These are phyloP conservation scores for Vombatus ursinus DNA, from an alignment of 2,113 vertebrate genomes.

Conservation along the genomic window DNA sequence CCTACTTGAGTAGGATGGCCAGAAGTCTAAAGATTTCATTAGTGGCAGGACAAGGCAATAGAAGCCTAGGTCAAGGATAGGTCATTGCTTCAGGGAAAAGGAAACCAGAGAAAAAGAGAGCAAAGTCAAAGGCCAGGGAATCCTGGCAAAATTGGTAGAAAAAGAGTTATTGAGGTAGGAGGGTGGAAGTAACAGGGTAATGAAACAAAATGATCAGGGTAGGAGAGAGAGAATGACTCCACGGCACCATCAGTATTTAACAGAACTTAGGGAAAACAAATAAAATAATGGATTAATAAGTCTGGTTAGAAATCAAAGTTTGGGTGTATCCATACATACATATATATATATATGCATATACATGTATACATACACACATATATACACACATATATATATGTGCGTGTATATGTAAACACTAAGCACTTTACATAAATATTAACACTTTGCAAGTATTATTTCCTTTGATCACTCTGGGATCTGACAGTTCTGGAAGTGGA, in stretches of 20 bases:
- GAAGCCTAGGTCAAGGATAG: background rate
- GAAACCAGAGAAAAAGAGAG: background rate
- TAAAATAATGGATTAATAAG: background rate
- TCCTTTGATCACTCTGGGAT: background rate
- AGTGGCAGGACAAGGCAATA: background rate
- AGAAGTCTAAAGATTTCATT: background rate
- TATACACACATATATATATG: no score
- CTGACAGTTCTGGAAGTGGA: background rate
- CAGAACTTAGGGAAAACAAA: background rate
- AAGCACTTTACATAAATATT: background rate
- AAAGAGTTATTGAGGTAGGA: background rate
- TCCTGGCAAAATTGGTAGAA: background rate
- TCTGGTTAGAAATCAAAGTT: background rate
- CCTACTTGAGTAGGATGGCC: background rate
- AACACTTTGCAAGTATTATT: background rate
- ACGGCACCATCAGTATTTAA: background rate
- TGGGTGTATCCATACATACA: background rate
- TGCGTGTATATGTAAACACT: background rate
- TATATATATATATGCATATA: no score
- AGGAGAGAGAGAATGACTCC: background rate
- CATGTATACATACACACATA: no score
- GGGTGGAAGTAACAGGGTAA: background rate
- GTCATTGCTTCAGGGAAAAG: background rate
- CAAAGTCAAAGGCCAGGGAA: background rate
- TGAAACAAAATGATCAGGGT: background rate